Base-by-base conservation (phyloP, 2,113 vertebrate genomes). In the Lagopus leucura region DNA sequence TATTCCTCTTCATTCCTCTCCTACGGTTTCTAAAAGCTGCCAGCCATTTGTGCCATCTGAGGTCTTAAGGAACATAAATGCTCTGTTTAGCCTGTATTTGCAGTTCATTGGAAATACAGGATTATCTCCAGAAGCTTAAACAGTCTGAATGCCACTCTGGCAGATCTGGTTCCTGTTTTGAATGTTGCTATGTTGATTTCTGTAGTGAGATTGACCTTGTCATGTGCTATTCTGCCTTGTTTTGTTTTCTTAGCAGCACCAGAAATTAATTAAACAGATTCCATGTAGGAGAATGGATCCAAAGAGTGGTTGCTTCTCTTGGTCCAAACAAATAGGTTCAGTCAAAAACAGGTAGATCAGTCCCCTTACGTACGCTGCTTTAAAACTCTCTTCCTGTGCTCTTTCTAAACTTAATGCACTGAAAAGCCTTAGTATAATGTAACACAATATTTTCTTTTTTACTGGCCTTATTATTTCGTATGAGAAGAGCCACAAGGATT, bases 211-310 rank as follows among this genome's bases (percentile, higher is more conserved):
- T 24, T 34, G 38, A 84, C 52, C 38, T 87, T 85, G 67, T 86
- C 47, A 27, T 11, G 42, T 66, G 32, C 11, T 65, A 8, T 64
- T 83, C 45, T 45, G 11, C 80, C 25, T 38, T 25, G 25, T 71
- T 83, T 64, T 67, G 24, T 86, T 90, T 71, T 88, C 27, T 60
- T 2, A 0, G 7, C 25, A 88, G 78, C 21, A 69, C 15, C 38
- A 94, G 95, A 97, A 89, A 42, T 84, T 98, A 89, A 97, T 98
- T 85, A 89, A 86, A 82, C 94, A 94, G 93, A 95, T 98, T 88
- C 97, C 97, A 10, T 50, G 54, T 32, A 32, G 54, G 54, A 32
- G 18, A 57, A 32, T 98, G 94, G 96, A 97, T 54, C 52, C 27
- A 54, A 30, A 30, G 9, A 57, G 32, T 98, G 94, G 95, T 97